Evolutionary conservation across 2,888 invertebrate species (phyloP), one percentile per base, ranked within the genome.

Genomic region (Apamea monoglypha): DNA sequence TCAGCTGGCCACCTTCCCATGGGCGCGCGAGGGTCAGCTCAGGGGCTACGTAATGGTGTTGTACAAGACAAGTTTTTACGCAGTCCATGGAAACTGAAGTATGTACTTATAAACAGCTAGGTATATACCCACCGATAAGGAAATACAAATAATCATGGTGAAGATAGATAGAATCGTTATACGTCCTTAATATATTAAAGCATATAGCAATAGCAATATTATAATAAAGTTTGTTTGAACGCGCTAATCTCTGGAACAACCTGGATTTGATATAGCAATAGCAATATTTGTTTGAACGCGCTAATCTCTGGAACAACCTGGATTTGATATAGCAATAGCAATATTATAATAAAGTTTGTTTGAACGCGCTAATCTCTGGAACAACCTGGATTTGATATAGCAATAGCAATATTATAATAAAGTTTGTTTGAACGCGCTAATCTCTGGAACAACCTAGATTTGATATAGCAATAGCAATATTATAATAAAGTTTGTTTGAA

Each of bases 1-100:
- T 71, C 82, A 84, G 84, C 84, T 83, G 82, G 74, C 36, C 74
- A 67, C 25, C 80, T 84, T 80, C 80, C 80, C 84, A 68, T 29
- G 56, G 56, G 8, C 50, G 18, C 14, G 14, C 40, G 63, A 66
- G 74, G 84, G 67, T 67, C 80, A 63, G 68, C 64, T 40, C 56
- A 74, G 56, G 69, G 80, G 81, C 29, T 53, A 8, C 70, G 36
- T 56, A 68, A 67, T 74, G 71, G 56, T 72, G 59, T 56, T 61
- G 40, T 74, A 32, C n/a, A 44, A 78, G 50, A 74, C 56, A 70
- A 36, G 59, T 53, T 21, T 40, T 68, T 64, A 44, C 25, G 14
- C 36, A 40, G 10, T n/a, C 61, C 50, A 4, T 29, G 50, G 16
- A 63, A 61, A 69, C 29, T 53, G n/a, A 76, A 47, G 6, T 64